A percentile compares a stretch with the other conserved stretches of the same genome.
These are phyloP conservation scores for Agelaius tricolor DNA, from an alignment of 2,113 vertebrate species.

Conservation along the genomic window DNA sequence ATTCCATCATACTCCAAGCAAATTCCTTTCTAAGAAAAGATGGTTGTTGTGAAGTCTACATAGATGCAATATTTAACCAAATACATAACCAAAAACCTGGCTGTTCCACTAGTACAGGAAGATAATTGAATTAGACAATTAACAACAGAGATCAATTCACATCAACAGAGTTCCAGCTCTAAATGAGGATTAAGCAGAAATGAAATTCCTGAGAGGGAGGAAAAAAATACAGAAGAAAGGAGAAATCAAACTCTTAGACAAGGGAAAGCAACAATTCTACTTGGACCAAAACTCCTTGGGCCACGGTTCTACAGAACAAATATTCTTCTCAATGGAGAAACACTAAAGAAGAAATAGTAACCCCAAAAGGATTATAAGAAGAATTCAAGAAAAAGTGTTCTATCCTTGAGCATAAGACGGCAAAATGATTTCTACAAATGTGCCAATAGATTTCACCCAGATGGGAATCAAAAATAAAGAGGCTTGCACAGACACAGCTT, in stretches of 20 bases:
- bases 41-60: not conserved
- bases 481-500: not conserved
- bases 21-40: not conserved
- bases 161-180: not conserved
- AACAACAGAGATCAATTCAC: not conserved
- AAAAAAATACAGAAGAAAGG: not conserved
- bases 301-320: slow-evolving; percentile 10
- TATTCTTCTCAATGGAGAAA: slow-evolving; percentile 56
- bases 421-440: not conserved
- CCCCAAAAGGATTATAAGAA: slow-evolving; percentile 45
- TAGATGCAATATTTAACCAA: not conserved
- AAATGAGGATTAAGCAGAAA: not conserved
- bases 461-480: not conserved
- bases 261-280: not conserved
- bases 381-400: slow-evolving; percentile 45
- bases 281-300: slow-evolving; percentile 30
- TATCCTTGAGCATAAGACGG: not conserved
- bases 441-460: not conserved
- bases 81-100: not conserved
- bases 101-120: not conserved
- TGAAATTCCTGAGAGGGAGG: slow-evolving; percentile 2
- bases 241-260: not conserved
- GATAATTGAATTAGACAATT: not conserved
- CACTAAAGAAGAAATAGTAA: slow-evolving; percentile 24
- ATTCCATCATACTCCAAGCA: not conserved